Evolutionary conservation across 2,797 vertebrate species (phyloP), one percentile per base, ranked within the genome.

Genomic region (Poeciliopsis paucimaculata): DNA sequence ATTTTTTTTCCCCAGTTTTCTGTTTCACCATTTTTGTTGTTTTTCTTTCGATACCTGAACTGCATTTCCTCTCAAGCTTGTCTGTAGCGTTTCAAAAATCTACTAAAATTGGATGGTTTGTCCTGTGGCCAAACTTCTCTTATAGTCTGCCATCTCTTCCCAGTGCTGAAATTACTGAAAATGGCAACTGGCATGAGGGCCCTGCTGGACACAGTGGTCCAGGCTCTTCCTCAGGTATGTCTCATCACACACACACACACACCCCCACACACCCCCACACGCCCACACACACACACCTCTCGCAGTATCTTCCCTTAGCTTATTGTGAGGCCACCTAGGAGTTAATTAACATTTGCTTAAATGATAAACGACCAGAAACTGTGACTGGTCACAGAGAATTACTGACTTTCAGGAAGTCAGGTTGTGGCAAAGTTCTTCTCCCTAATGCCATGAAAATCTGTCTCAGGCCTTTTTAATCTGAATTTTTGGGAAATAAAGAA

Each of bases 171-270:
- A 86, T 81, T 96, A 81, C 76, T 96, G 88, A 96, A 96, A 89
- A 96, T 96, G 95, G 98, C 98, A 72, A 99, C 98, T 0, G 98
- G 98, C 8, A 99, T 99, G 98, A 95, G 98, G 87, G 97, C 98
- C 0, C 94, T 99, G 90, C 95, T 99, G 73, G 97, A 99, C 90
- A 99, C 98, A 0, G 98, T 99, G 79, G 97, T 99, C 74, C 98
- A 99, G 88, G 98, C 98, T 49, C 93, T 99, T 78, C 98, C 98
- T 45, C 98, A 98, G 98, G 98, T 99, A 94, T 49, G 83, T 81
- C 34, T 60, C 75, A 28, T 77, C 80, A 26, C 77, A 79, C 49
- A 71, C 71, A 18, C 76, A 73, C 82, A 81, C 75, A 46, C 23
- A 74, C 39, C n/a, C n/a, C n/a, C n/a, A n/a, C n/a, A n/a, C n/a